phyloP scores from a whole-genome alignment of 2,797 vertebrate species.

The Lutjanus campechanus region DNA sequence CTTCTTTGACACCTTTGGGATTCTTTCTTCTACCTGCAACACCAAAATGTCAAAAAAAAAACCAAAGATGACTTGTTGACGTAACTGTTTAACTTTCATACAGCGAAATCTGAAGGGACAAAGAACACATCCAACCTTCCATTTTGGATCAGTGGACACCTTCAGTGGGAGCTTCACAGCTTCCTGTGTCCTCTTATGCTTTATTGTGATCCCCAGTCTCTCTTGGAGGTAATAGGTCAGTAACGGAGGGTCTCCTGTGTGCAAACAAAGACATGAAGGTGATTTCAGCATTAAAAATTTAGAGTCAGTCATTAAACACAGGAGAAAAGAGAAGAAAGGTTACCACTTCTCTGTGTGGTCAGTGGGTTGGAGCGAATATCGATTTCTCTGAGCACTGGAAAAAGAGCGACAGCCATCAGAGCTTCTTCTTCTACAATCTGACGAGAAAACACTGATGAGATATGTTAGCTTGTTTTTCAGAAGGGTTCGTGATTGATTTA shows the following conservation, averaged over 20 bases:
- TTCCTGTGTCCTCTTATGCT: conserved; percentile 69
- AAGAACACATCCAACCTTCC: conserved; percentile 82
- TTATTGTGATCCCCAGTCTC: conserved; percentile 86
- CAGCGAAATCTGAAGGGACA: background rate
- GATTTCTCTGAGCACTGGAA: conserved; percentile 88
- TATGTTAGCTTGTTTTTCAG: background rate
- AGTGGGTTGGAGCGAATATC: conserved; percentile 90
- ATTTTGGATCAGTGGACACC: conserved; percentile 73
- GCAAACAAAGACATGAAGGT: conserved; percentile 9
- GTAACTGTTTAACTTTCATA: background rate
- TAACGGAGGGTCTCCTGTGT: conserved; percentile 85
- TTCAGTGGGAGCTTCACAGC: conserved; percentile 69
- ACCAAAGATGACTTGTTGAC: background rate
- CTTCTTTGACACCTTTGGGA: conserved; percentile 80
- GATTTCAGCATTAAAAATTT: background rate
- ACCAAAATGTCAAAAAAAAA: conserved; percentile 1
- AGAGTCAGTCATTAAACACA: background rate
- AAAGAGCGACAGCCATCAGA: conserved; percentile 86
- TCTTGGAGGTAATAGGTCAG: conserved; percentile 88
- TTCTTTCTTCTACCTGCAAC: conserved; percentile 78
- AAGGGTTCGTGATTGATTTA: background rate
- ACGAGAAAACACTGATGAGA: conserved; percentile 39
- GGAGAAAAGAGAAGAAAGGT: conserved; percentile 1
- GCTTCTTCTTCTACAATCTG: conserved; percentile 90
- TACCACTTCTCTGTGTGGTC: conserved; percentile 85